A percentile compares a stretch with the other conserved stretches of the same genome.
Evolutionary conservation across 2,888 invertebrate genomes (phyloP).

Genomic region (Neoascia interrupta): DNA sequence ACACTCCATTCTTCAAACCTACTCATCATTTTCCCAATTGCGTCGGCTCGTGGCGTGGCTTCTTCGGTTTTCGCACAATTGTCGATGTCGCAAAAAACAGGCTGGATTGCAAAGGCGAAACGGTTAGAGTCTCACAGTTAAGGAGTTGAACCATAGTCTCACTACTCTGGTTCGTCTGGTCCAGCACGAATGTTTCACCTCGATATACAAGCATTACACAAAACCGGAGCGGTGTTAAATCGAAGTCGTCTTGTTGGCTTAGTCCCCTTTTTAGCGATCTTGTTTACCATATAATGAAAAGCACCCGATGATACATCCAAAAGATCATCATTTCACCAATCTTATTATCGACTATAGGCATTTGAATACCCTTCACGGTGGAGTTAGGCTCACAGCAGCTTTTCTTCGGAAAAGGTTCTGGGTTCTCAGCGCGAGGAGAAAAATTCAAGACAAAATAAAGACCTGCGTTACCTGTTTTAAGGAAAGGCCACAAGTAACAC

Average conservation of each 20-base stretch:
- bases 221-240: background rate
- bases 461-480: constrained; percentile 38
- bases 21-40: background rate
- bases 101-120: no score
- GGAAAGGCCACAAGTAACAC: constrained; percentile 11
- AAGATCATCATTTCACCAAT: background rate
- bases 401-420: background rate
- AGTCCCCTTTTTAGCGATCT: background rate
- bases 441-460: background rate
- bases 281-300: background rate
- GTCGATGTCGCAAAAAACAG: background rate
- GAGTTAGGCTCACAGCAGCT: background rate
- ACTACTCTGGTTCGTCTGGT: background rate
- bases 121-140: no score
- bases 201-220: background rate
- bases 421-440: background rate
- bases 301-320: background rate
- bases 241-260: background rate
- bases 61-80: constrained; percentile 4
- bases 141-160: background rate
- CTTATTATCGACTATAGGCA: background rate
- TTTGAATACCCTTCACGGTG: background rate
- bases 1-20: background rate
- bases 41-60: background rate
- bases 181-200: no score